Evolutionary conservation across 2,797 vertebrate species (phyloP), one percentile per base, ranked within the genome.

Genomic region (Bradypodion ventrale): DNA sequence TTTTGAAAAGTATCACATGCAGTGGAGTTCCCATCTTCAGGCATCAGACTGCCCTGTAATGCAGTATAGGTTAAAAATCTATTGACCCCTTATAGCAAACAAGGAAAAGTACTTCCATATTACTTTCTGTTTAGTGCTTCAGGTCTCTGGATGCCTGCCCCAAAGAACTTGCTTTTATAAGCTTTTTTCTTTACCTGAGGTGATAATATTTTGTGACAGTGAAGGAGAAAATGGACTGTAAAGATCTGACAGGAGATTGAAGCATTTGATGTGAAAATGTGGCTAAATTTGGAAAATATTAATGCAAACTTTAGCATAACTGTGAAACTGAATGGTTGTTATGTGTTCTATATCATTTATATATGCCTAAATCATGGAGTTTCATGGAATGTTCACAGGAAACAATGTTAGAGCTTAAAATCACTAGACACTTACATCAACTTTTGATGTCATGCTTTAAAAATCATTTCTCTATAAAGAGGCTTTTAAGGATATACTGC

Each of bases 41-140:
- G 27, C 32, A 60, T 44, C 79, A 56, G 25, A 66, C 76, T 74
- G 60, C 42, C 49, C 32, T 65, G 46, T 65, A 40, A 73, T 59
- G 79, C 37, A 40, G 8, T 8, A 25, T 21, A 80, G 83, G 77
- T 82, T 87, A 68, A 66, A 78, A n/a, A 82, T 40, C 46, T 87
- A 32, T 75, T 69, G 79, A 52, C 73, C 82, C 52, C 62, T 76
- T 46, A 46, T 37, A 63, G 37, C 56, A 78, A 82, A 82, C 52
- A 32, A 9, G n/a, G 63, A 15, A 69, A 40, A 49, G 56, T 66
- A 37, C 73, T 49, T 46, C 21, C 27, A n/a, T 27, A 62, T 69
- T 74, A 73, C 69, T 85, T 75, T 75, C 42, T 63, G 49, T 85
- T 82, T 56, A 37, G 59, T 73, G 59, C 59, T 52, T 84, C 59